Base-by-base conservation (phyloP, 2,888 invertebrate species). In the Dryadula phaetusa region DNA sequence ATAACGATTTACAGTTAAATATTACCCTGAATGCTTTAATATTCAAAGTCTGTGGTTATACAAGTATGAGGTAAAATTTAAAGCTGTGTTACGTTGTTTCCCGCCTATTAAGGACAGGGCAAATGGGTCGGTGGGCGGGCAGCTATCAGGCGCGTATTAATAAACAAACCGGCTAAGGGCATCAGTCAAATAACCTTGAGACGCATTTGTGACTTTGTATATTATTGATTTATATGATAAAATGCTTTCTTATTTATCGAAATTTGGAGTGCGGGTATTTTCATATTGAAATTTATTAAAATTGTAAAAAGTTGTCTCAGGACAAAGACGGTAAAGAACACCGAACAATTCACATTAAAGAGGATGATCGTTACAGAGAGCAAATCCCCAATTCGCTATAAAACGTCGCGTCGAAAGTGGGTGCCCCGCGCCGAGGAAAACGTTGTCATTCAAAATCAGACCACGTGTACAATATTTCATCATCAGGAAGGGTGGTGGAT, bases 401-500 rank as follows among this genome's bases (percentile, higher is more conserved):
- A 88, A 89, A 84, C 79, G 83, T 92, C 90, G 91, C 87, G 87
- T 77, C 78, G 78, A 79, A 82, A 85, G 84, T 83, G 82, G 82
- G 82, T 81, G 79, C 87, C 83, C 79, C 79, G 82, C 79, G 81
- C 88, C 91, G 92, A 93, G 90, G 92, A 93, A 88, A 91, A 93
- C 94, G 94, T 90, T 94, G 94, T 94, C 94, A 94, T 95, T 95
- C 93, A 94, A 93, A 94, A 94, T 94, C 95, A 94, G 94, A 94
- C 94, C 94, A 94, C 94, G 94, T 94, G 94, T 94, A 94, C 94
- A 94, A 94, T 94, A 94, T 94, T 94, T 94, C 94, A 94, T 94
- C 94, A 94, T 94, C 94, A 94, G 93, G 92, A 83, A 90, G 87
- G 88, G 88, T 80, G 86, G 81, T 74, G 76, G 70, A 74, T 71